phyloP scores from a whole-genome alignment of 2,888 invertebrate species.

The Pyrrhosoma nymphula region DNA sequence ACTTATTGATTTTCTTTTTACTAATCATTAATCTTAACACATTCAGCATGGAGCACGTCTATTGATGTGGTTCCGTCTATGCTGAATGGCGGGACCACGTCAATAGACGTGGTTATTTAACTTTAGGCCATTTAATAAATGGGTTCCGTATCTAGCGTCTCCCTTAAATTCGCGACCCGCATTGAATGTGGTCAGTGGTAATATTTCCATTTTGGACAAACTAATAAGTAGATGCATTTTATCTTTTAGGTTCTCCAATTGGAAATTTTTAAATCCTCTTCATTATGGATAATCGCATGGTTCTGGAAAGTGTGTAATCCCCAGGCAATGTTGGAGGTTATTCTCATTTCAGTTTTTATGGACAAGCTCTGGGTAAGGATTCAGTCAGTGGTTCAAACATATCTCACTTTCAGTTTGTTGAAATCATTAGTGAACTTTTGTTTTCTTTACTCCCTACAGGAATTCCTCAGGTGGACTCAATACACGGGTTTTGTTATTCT shows the following conservation, averaged over 20 bases:
- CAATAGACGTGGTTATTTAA: too few relatives aligned
- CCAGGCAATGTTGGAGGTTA: conserved; percentile 87
- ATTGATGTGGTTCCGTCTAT: too few relatives aligned
- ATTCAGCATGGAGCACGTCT: too few relatives aligned
- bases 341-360: conserved; percentile 89
- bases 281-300: conserved; percentile 87
- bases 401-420: background rate
- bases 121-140: too few relatives aligned
- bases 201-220: background rate
- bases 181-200: too few relatives aligned
- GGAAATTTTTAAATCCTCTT: conserved; percentile 84
- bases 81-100: too few relatives aligned
- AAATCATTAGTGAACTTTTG: background rate
- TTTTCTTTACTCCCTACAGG: conserved; percentile 73
- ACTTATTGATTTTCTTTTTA: background rate
- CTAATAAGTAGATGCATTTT: background rate
- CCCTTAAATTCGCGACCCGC: too few relatives aligned
- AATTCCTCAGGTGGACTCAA: conserved; percentile 85
- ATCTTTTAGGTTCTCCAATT: conserved; percentile 72
- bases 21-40: background rate
- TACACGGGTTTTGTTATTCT: conserved; percentile 86
- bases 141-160: too few relatives aligned
- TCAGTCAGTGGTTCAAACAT: background rate
- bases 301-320: conserved; percentile 90
- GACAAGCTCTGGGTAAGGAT: conserved; percentile 85